These are phyloP conservation scores for Chaetodon trifasciatus DNA, from an alignment of 2,797 vertebrate genomes.

Conservation along the genomic window DNA sequence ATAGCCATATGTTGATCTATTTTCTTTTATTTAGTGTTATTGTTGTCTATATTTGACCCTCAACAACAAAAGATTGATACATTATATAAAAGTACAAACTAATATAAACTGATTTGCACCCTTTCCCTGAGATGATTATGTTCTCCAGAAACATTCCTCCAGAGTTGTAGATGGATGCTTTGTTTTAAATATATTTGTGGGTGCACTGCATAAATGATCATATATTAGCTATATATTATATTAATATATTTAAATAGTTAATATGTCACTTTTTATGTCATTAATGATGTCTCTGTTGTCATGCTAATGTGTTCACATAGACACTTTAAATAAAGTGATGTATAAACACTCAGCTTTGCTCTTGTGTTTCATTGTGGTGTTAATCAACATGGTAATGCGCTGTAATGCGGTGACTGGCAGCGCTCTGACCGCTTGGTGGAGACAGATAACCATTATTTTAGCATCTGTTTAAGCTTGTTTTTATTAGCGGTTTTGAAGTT, in stretches of 20 bases:
- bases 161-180: not conserved
- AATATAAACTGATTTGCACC: not conserved
- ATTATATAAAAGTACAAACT: not conserved
- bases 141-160: not conserved
- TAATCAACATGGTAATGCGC: not conserved
- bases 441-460: slow-evolving; percentile 14
- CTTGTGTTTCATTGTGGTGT: not conserved
- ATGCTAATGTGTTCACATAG: slow-evolving; percentile 34
- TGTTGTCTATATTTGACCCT: not conserved
- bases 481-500: not conserved
- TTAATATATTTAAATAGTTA: slow-evolving; percentile 2
- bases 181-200: not conserved
- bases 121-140: not conserved
- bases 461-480: too few species aligned
- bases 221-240: not conserved
- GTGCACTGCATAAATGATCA: not conserved
- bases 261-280: not conserved
- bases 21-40: not conserved
- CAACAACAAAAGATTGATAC: not conserved
- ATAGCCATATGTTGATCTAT: not conserved
- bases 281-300: not conserved
- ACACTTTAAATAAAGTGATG: slow-evolving; percentile 60
- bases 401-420: not conserved
- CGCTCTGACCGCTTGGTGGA: slow-evolving; percentile 43
- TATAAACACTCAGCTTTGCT: slow-evolving; percentile 7